Percentiles rank a stretch among this genome's conserved stretches.
Conservation (phyloP, 2,888 invertebrate species). For the Netelia inedita region DNA sequence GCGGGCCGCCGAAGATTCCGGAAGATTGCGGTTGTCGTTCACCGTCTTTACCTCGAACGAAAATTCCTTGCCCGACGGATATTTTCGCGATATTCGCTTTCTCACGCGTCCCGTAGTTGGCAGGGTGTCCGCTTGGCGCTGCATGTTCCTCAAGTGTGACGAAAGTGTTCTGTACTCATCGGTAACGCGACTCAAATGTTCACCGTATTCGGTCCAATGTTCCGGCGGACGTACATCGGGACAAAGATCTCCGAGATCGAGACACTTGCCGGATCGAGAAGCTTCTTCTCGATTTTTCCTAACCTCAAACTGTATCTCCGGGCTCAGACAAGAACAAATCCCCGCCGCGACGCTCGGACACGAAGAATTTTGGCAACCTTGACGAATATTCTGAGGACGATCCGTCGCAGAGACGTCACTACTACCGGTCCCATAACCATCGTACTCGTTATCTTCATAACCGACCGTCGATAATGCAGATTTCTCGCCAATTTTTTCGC, state of each 20-base stretch:
- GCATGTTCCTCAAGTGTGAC: slow-evolving; percentile 61
- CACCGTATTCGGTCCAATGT: slow-evolving; percentile 63
- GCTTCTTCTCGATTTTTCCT: neutral
- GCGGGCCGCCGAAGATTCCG: neutral
- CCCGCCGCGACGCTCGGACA: slow-evolving; percentile 24
- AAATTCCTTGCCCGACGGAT: slow-evolving; percentile 71
- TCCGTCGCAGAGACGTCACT: neutral
- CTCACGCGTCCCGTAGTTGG: slow-evolving; percentile 23
- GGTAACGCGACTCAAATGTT: slow-evolving; percentile 63
- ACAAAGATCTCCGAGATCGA: slow-evolving; percentile 59
- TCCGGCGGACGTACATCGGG: slow-evolving; percentile 59
- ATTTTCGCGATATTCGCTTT: slow-evolving; percentile 58
- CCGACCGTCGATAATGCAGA: slow-evolving; percentile 42
- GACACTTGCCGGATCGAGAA: neutral
- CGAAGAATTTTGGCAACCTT: slow-evolving; percentile 7
- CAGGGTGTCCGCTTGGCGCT: slow-evolving; percentile 53
- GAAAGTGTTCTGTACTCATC: slow-evolving; percentile 68
- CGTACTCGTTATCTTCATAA: slow-evolving; percentile 38
- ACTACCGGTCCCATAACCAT: slow-evolving; percentile 19
- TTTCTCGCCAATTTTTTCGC: neutral
- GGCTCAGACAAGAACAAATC: slow-evolving; percentile 35
- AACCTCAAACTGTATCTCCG: neutral
- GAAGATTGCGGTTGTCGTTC: neutral
- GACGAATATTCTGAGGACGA: neutral
- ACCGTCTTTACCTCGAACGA: slow-evolving; percentile 67